Conservation (phyloP, 2,113 vertebrate genomes). For the Pipa parva region DNA sequence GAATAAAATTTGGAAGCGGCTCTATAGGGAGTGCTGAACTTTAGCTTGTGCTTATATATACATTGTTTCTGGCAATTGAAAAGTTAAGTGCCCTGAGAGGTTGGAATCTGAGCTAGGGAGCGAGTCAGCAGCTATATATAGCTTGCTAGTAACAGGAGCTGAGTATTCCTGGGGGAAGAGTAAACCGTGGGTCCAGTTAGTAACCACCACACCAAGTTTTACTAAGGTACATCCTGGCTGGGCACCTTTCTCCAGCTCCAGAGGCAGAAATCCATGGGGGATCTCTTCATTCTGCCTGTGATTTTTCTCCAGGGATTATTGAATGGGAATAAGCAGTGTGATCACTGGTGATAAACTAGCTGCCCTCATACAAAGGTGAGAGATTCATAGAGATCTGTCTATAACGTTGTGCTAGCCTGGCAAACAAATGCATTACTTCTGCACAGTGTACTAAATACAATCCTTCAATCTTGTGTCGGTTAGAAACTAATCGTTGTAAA, state of each 20-base stretch:
- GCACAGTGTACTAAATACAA: too few species aligned
- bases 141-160: conserved; percentile 20
- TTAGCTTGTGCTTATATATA: neutral
- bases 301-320: conserved; percentile 9
- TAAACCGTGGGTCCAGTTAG: conserved; percentile 8
- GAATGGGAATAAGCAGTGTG: conserved; percentile 8
- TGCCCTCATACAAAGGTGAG: conserved; percentile 17
- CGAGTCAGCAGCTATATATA: conserved; percentile 39
- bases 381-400: neutral
- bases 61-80: neutral
- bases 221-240: neutral
- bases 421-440: too few species aligned
- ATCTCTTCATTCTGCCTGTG: neutral
- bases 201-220: conserved; percentile 5
- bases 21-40: too few species aligned
- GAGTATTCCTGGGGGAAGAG: conserved; percentile 29
- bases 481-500: too few species aligned
- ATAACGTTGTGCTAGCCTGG: too few species aligned
- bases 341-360: neutral
- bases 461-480: too few species aligned
- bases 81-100: conserved; percentile 35
- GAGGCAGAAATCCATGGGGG: neutral
- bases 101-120: conserved; percentile 34
- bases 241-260: neutral
- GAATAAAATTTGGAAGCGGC: too few species aligned